Evolutionary conservation across 2,888 invertebrate species (phyloP).

Genomic region (Oasisia sp.): DNA sequence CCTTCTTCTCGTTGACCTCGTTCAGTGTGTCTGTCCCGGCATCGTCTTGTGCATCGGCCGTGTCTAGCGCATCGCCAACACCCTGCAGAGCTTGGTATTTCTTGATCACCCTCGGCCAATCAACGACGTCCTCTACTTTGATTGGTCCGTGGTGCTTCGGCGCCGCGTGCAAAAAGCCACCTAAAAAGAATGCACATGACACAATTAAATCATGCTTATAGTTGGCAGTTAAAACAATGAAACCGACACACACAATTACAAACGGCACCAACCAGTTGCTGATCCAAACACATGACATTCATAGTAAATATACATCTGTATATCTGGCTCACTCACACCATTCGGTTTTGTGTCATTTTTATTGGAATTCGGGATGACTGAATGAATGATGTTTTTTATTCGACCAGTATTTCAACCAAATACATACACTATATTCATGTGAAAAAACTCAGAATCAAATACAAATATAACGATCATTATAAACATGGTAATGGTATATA

Average conservation of each 20-base stretch:
- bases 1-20: slow-evolving; percentile 13
- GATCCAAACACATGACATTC: no score
- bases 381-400: no score
- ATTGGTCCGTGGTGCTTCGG: slow-evolving; percentile 48
- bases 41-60: not conserved
- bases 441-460: no score
- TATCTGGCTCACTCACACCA: not conserved
- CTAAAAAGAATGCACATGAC: slow-evolving; percentile 17
- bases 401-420: no score
- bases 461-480: no score
- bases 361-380: no score
- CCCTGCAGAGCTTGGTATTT: slow-evolving; percentile 49
- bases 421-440: no score
- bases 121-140: slow-evolving; percentile 60
- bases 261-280: no score
- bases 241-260: no score
- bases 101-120: slow-evolving; percentile 60
- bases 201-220: not conserved
- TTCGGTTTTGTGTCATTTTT: not conserved
- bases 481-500: no score
- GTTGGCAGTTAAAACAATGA: not conserved
- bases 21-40: slow-evolving; percentile 20
- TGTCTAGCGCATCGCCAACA: slow-evolving; percentile 20
- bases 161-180: slow-evolving; percentile 28
- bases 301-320: no score